Base-by-base conservation (phyloP, 2,888 invertebrate genomes). In the Plagodis pulveraria region DNA sequence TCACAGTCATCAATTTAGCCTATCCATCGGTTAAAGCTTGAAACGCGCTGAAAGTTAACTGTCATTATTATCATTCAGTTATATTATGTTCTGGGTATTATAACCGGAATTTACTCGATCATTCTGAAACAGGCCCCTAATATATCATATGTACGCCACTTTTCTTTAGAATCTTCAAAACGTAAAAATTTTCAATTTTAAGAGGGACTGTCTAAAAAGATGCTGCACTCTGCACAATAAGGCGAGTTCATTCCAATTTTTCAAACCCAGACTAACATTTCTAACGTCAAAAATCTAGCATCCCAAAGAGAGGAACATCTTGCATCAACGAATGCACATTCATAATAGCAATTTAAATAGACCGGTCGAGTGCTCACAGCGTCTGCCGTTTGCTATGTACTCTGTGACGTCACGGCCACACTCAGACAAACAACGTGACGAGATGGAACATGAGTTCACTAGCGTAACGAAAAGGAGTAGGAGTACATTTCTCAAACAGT, bases 291-390 rank as follows among this genome's bases (percentile, higher is more conserved):
- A 34, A 41, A 38, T 33, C 34, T 10, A 48, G 38, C 12, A 9
- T 10, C 11, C 47, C 50, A 59, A 47, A 55, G 50, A 46, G 50
- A 36, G 45, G 54, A 58, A 33, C 53, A 22, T 62, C n/a, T 50
- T 53, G 38, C 44, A 52, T 61, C 46, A 38, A 50, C 50, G 47
- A 55, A 47, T 56, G 54, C 56, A 57, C 64, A 58, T 62, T 51
- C 58, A 59, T 65, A 61, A 61, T 55, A 46, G 48, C 56, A 51
- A 50, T 45, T 12, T 58, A 67, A 67, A 65, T 56, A 65, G 22
- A 54, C 50, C 22, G 42, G 10, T 22, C 46, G 59, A 47, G 51
- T 51, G 48, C 51, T 58, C 46, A 38, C 49, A 35, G 9, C 5
- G 47, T 50, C 50, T 34, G 11, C 22, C 2, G 36, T 50, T 32